phyloP scores from a whole-genome alignment of 2,797 vertebrate genomes.

The Synaphobranchus kaupii region DNA sequence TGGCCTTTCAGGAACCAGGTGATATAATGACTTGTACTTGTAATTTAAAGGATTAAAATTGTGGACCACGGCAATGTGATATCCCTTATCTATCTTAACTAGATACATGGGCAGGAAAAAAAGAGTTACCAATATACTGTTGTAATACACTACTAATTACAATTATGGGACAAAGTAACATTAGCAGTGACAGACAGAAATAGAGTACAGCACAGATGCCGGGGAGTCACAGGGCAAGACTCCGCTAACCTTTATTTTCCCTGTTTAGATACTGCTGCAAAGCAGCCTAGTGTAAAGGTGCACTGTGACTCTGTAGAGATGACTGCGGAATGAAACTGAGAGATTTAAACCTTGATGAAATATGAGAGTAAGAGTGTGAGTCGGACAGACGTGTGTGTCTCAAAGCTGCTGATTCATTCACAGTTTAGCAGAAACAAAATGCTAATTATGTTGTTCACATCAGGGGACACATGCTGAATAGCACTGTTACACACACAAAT shows the following conservation, averaged over 20 bases:
- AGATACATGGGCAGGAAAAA: not conserved
- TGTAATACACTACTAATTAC: not conserved
- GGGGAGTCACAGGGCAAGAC: not conserved
- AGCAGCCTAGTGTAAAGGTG: not conserved
- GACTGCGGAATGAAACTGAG: not conserved
- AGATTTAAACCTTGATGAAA: not conserved
- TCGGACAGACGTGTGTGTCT: not conserved
- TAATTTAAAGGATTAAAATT: not conserved
- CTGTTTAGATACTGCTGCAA: not conserved
- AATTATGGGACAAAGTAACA: not conserved
- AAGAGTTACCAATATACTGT: not conserved
- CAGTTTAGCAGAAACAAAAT: not conserved
- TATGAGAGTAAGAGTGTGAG: not conserved
- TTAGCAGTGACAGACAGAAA: not conserved
- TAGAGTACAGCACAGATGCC: not conserved
- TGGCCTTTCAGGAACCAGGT: not conserved
- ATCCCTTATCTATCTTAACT: not conserved
- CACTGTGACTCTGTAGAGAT: not conserved
- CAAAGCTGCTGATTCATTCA: conserved; percentile 11
- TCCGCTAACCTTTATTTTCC: not conserved
- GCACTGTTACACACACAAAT: not conserved
- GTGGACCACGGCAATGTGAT: not conserved
- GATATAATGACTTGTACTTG: not conserved
- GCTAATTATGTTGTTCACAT: not conserved
- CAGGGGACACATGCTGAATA: not conserved